Percentiles rank a stretch among this genome's conserved stretches.
phyloP scores from a whole-genome alignment of 35 echinoderm and acorn worm genomes.

The Amphiura filiformis region DNA sequence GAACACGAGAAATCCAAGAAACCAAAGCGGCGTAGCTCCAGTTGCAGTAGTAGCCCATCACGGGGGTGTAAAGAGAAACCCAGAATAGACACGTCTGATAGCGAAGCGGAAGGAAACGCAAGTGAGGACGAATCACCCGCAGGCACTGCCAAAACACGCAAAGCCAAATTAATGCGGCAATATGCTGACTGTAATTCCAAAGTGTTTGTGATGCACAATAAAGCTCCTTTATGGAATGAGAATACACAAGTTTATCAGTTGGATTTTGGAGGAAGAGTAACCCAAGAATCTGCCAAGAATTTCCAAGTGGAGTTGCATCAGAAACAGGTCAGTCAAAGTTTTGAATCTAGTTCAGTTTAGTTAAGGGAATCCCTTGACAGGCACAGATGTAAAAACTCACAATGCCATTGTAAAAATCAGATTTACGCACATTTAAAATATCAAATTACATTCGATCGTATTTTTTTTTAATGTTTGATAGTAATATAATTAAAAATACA shows the following conservation, averaged over 20 bases:
- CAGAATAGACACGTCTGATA: slow-evolving; percentile 75
- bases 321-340: slow-evolving; percentile 77
- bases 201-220: slow-evolving; percentile 96
- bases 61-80: slow-evolving; percentile 38
- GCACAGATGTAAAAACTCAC: no score
- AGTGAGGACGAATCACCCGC: slow-evolving; percentile 55
- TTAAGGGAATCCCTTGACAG: background rate
- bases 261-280: slow-evolving; percentile 97
- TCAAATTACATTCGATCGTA: no score
- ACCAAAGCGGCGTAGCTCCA: slow-evolving; percentile 58
- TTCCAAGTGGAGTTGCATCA: slow-evolving; percentile 95
- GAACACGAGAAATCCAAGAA: slow-evolving; percentile 38
- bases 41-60: slow-evolving; percentile 49
- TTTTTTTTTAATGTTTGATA: no score
- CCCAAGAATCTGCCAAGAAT: slow-evolving; percentile 98
- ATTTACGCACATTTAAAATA: no score
- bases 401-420: no score
- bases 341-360: no score
- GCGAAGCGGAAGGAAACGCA: slow-evolving; percentile 64
- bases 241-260: slow-evolving; percentile 95
- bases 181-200: slow-evolving; percentile 74
- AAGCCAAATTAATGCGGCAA: slow-evolving; percentile 88
- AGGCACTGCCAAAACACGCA: slow-evolving; percentile 65
- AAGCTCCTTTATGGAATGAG: slow-evolving; percentile 97
- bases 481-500: no score